Percentiles rank a stretch among this genome's conserved stretches.
These are phyloP conservation scores for Dasyornis broadbenti DNA, from an alignment of 2,113 vertebrate species.

Conservation along the genomic window DNA sequence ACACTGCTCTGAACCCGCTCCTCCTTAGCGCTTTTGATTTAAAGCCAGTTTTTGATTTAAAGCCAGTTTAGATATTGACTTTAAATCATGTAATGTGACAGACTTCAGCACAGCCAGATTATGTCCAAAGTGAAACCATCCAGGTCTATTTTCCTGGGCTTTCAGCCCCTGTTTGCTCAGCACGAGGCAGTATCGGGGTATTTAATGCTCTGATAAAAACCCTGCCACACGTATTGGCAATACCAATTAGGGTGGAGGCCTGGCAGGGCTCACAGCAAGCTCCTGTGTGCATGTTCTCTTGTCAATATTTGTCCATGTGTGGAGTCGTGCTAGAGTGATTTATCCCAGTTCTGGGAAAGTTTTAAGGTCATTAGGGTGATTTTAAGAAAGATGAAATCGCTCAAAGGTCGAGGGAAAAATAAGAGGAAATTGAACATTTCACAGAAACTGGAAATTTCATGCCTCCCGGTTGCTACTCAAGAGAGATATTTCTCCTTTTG, in stretches of 20 bases:
- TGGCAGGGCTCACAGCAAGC: background rate
- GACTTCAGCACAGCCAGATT: background rate
- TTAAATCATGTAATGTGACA: background rate
- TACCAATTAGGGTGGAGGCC: background rate
- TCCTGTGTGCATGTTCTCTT: background rate
- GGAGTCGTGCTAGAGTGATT: background rate
- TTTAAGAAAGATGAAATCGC: background rate
- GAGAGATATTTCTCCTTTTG: background rate
- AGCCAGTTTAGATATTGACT: background rate
- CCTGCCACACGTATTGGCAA: background rate
- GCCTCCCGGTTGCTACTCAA: rapidly evolving
- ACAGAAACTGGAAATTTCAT: background rate
- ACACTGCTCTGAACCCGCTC: rapidly evolving
- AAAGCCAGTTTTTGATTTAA: background rate
- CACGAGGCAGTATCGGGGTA: background rate
- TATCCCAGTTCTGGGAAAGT: background rate
- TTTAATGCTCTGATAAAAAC: background rate
- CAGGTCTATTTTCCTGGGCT: background rate
- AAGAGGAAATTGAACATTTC: background rate
- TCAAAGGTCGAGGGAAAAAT: background rate
- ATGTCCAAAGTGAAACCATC: background rate
- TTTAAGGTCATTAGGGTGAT: background rate
- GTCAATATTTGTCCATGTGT: background rate
- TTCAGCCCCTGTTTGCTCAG: background rate
- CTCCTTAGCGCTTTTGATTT: background rate